Base-by-base conservation (phyloP, 2,888 invertebrate genomes). In the Carabus problematicus region DNA sequence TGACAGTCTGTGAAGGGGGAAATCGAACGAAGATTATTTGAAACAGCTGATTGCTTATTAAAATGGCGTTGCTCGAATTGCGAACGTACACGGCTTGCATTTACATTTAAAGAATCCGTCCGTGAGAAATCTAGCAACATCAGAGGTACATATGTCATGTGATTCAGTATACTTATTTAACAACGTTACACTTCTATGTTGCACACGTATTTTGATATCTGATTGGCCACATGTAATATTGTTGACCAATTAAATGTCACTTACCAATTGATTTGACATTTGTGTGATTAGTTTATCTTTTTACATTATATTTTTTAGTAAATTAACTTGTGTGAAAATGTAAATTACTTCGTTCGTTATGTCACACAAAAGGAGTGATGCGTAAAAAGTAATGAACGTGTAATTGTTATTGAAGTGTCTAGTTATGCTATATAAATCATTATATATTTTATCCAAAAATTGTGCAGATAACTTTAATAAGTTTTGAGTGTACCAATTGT, bases 21-120 rank as follows among this genome's bases (percentile, higher is more conserved):
- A 64, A 70, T 70, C 70, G 70, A 70, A 64, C 72, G 62, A 62
- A 55, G 45, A 69, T 63, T 54, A 59, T 62, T 64, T 70, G 56
- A 74, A 79, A 78, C 80, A 80, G 80, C 80, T 79, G 80, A 80
- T 80, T 74, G 74, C 71, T 74, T 64, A 73, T 73, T 71, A 79
- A 79, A 77, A 80, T 80, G 80, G 80, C 79, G 78, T 76, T 75
- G 75, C 68, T 70, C 58, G 74, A 72, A 71, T 73, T 72, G 61
- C 73, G 71, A 74, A 72, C 73, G 73, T 70, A 45, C 64, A 76
- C 75, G 75, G 75, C 73, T 73, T 73, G 71, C 70, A 75, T 75
- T 75, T 75, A 76, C 73, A 75, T 75, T 76, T 75, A 74, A 73
- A 69, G 73, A 76, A 74, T 77, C 77, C 77, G 78, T 79, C 77